Evolutionary conservation across 2,888 invertebrate genomes (phyloP), one percentile per base, ranked within the genome.

Genomic region (Thecocarcelia acutangulata): DNA sequence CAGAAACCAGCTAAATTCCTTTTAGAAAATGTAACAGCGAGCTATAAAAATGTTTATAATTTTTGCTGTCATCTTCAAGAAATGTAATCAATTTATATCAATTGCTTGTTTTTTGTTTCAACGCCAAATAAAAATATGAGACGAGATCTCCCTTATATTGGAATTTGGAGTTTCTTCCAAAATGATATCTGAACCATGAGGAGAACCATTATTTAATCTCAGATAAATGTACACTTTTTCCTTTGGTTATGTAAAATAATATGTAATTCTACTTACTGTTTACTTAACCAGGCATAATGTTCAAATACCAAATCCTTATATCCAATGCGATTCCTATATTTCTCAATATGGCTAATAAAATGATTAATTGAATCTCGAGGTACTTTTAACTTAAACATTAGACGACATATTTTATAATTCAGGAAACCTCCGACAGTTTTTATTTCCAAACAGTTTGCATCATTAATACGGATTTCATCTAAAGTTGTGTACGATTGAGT

Each of bases 291-390:
- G 3, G 97, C 97, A 91, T 96, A 94, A 91, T 98, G 98, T 90
- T 99, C 99, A 92, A 99, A 98, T 15, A 94, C 92, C 74, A 98
- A 92, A 87, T 97, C 97, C 84, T 94, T 94, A 74, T 95, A 95
- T 3, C 98, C 98, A 84, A 94, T 93, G 85, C 94, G 93, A 83
- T 92, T 93, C 89, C 95, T 96, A 90, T 97, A 99, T 87, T 96
- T 94, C 84, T 98, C 97, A 83, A 97, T 94, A 87, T 98, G 98
- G 83, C 94, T 94, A 86, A 97, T 94, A 87, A 99, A 97, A 90
- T 99, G 98, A 69, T 96, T 94, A 86, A 99, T 98, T 1, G 99
- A 96, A 92, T 99, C 99, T 86, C 98, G 92, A 0, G 98, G 97
- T 75, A 96, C 93, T 90, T 96, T 97, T 85, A 97, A 92, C 84